Base-by-base conservation (phyloP, 92 coral and sea anemone genomes). In the Chrysogorgia sp. region DNA sequence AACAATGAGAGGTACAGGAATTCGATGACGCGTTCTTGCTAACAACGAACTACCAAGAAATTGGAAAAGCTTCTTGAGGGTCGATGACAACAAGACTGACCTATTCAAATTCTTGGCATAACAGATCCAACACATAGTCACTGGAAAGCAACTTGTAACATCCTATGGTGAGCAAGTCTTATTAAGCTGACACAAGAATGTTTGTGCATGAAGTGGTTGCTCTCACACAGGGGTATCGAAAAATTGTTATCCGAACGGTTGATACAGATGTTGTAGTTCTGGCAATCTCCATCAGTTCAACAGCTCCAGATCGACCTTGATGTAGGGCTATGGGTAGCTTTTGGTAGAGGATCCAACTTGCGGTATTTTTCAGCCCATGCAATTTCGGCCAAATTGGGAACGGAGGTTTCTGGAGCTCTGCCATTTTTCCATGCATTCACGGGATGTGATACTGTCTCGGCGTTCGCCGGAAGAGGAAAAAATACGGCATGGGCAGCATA, bases 361-460 rank as follows among this genome's bases (percentile, higher is more conserved):
- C 43, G 79, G 22, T 88, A 33, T 28, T 35, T 80, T 50, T 74
- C 86, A 25, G 79, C 82, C 2, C 91, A 88, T 40, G 82, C 67
- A 1, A 69, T 84, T 20, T 66, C 92, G 10, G 56, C 55, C 8
- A 20, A 58, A 21, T 77, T 88, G 20, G 74, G 82, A 13, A 80
- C 84, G 5, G 64, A 76, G 37, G 40, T 26, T 25, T 80, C 86
- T 17, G 53, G 4, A 49, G 28, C 92, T 15, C 75, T 88, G 1
- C 92, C 85, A 14, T 29, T 76, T 20, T 81, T 88, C 34, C 89
- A 88, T 37, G 86, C 89, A 24, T 84, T 88, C 58, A 88, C 92
- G 14, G 89, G 92, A 19, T 88, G 88, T 49, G 89, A 88, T 35
- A 88, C 86, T 13, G 92, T 88, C 29, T 84, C 86, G 10, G 75